Percentiles rank a stretch among this genome's conserved stretches.
These are phyloP conservation scores for Drosophila quadrilineata DNA, from an alignment of 1,140 invertebrate species.

Conservation along the genomic window DNA sequence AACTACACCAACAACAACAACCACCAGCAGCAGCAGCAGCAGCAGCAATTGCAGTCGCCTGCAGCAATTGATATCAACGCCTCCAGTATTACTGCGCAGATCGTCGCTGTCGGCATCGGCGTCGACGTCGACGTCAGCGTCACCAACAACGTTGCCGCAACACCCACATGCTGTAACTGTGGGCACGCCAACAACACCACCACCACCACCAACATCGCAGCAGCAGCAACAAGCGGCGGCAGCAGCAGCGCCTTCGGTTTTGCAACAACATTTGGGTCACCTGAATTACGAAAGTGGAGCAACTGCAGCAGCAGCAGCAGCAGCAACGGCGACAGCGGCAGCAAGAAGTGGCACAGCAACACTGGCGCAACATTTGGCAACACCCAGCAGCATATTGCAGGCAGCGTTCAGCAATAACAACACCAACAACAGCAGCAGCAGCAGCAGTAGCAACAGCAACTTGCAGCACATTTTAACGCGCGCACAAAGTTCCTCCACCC, in stretches of 20 bases:
- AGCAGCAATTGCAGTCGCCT: slow-evolving; percentile 72
- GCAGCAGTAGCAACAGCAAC: slow-evolving; percentile 57
- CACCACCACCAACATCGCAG: slow-evolving; percentile 33
- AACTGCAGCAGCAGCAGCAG: slow-evolving; percentile 55
- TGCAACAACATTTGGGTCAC: slow-evolving; percentile 81
- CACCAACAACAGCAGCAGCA: slow-evolving; percentile 48
- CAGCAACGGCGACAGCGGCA: slow-evolving; percentile 22
- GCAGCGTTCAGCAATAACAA: slow-evolving; percentile 46
- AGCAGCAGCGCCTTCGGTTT: slow-evolving; percentile 68
- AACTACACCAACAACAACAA: slow-evolving; percentile 9
- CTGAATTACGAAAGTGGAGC: slow-evolving; percentile 81
- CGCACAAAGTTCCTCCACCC: slow-evolving; percentile 64
- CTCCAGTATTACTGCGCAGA: slow-evolving; percentile 78
- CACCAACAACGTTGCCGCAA: slow-evolving; percentile 30
- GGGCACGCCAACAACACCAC: slow-evolving; percentile 53
- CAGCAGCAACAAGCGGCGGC: slow-evolving; percentile 52
- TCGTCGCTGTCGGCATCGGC: slow-evolving; percentile 51
- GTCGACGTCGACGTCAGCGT: slow-evolving; percentile 40
- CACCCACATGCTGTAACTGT: slow-evolving; percentile 45
- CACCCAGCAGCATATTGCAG: slow-evolving; percentile 74
- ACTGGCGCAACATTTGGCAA: slow-evolving; percentile 78
- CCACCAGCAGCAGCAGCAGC: slow-evolving; percentile 34
- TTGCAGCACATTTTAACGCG: slow-evolving; percentile 77
- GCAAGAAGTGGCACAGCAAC: slow-evolving; percentile 67
- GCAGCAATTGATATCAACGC: slow-evolving; percentile 80